Evolutionary conservation across 2,888 invertebrate genomes (phyloP).

Genomic region (Leptinotarsa juncta): DNA sequence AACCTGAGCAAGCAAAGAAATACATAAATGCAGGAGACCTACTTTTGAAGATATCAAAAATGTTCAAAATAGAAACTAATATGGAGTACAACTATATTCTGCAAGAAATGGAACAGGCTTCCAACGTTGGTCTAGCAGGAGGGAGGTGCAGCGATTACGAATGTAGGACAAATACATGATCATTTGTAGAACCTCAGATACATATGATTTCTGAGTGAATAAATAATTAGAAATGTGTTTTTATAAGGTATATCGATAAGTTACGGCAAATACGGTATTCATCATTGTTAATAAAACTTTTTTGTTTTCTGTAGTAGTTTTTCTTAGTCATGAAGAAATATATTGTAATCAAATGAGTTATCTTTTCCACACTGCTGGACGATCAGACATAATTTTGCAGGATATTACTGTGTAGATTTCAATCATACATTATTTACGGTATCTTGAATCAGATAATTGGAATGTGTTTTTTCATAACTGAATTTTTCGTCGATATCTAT

Average conservation of each 20-base stretch:
- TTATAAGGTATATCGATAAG: background rate
- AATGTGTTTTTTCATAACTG: too few species aligned
- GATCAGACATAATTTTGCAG: too few species aligned
- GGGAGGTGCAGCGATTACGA: constrained; percentile 58
- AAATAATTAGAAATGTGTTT: background rate
- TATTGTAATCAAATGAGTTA: too few species aligned
- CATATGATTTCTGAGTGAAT: background rate
- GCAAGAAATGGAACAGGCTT: constrained; percentile 60
- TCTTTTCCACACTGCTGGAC: too few species aligned
- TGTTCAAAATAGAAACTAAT: constrained; percentile 65
- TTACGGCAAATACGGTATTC: too few species aligned
- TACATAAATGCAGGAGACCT: constrained; percentile 85
- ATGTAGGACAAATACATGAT: constrained; percentile 47
- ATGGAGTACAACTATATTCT: constrained; percentile 70
- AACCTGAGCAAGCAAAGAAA: constrained; percentile 77
- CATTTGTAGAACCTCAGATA: background rate
- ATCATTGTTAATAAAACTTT: too few species aligned
- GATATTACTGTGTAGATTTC: too few species aligned
- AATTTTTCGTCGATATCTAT: too few species aligned
- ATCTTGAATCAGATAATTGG: too few species aligned
- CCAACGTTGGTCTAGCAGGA: constrained; percentile 57
- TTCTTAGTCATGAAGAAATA: too few species aligned
- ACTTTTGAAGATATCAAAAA: constrained; percentile 76
- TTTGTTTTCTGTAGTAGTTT: too few species aligned
- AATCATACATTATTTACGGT: too few species aligned